Evolutionary conservation across 1,140 invertebrate genomes (phyloP), one percentile per base, ranked within the genome.

Genomic region (Drosophila eugracilis): DNA sequence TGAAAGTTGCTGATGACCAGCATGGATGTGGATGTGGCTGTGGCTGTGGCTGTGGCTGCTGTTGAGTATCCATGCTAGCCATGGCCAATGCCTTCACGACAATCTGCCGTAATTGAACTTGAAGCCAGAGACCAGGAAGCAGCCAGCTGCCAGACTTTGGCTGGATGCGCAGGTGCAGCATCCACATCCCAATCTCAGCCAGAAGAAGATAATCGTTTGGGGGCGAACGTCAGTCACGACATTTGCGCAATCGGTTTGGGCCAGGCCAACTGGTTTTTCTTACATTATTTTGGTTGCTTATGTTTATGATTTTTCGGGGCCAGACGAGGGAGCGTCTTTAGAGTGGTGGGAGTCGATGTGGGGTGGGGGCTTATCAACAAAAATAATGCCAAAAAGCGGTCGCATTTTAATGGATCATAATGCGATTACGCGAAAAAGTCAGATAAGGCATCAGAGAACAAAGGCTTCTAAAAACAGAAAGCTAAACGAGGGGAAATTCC

Each of bases 51-150:
- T 36, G 42, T 36, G 39, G 48, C 14, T 55, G 10, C 28, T 26
- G 28, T 21, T 14, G 57, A 57, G 45, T 10, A 14, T 26, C 36
- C 17, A 42, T 17, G 42, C 24, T 5, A 26, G 39, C 30, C 70
- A 50, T 74, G 76, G 76, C 54, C 78, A 80, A 73, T 81, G 78
- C 48, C 78, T 62, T 22, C 62, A 74, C 60, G 62, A 70, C 79
- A 78, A 73, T 78, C 78, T 84, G 57, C 39, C 73, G 74, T 84
- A 81, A 81, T 78, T 81, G 78, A 81, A 81, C 78, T 83, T 81
- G 78, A 66, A 79, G 50, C 28, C 41, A n/a, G 32, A 37, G 36
- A 63, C 77, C 67, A 80, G 78, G 78, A 81, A 83, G 78, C 78
- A 42, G 28, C 17, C 15, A 15, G 6, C 19, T 5, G 1, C 39